Evolutionary conservation across 1,140 invertebrate species (phyloP), one percentile per base, ranked within the genome.

Genomic region (Eumeta japonica): DNA sequence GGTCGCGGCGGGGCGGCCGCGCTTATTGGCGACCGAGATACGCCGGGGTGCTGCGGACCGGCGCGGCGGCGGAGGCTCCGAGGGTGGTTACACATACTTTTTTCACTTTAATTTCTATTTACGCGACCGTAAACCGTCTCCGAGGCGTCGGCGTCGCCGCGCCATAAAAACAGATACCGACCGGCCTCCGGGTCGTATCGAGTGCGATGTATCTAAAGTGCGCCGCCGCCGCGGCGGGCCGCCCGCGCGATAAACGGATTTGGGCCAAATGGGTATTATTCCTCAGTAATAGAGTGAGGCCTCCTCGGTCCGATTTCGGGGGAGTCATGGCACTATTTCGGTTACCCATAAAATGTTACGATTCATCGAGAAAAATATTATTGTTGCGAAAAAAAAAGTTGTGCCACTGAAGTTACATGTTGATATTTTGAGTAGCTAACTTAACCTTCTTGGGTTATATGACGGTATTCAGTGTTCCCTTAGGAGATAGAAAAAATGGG

Each of bases 321-420:
- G 56, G 64, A 65, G 59, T 66, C 57, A 70, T 66, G 61, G 57
- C 52, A 63, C 62, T 60, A 65, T 65, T 67, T 62, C 57, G 54
- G 57, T 60, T 57, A 54, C 43, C 50, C 59, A 62, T 68, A 65
- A 68, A 68, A 68, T 59, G 57, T 62, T 65, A 68, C 58, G 53
- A 54, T n/a, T n/a, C n/a, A n/a, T n/a, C n/a, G n/a, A n/a, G n/a
- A n/a, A n/a, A n/a, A n/a, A n/a, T 58, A 55, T 59, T 45, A 55
- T 54, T 50, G 52, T 57, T 55, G 54, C 35, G 45, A 50, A 47
- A 57, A 50, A 35, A 58, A 55, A 62, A 61, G 54, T 48, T 50
- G 35, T 41, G 28, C 17, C 31, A 24, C 20, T 24, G 13, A 24
- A 35, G 19, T 28, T 11, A 28, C 27, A 28, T 28, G 13, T 28